Percentiles rank a stretch among this genome's conserved stretches.
Evolutionary conservation across 2,888 invertebrate genomes (phyloP).

Genomic region (Tipula helvola): DNA sequence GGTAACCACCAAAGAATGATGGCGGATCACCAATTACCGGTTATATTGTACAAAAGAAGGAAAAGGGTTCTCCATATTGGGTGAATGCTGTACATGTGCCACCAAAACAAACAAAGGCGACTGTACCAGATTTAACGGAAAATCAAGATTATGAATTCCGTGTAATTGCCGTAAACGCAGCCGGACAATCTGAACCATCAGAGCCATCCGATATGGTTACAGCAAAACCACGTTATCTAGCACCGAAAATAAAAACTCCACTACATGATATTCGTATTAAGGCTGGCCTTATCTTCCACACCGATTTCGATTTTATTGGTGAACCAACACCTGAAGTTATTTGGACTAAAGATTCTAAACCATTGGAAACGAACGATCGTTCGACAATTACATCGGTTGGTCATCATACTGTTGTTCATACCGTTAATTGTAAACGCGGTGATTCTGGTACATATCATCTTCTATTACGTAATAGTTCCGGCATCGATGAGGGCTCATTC

Average conservation of each 20-base stretch:
- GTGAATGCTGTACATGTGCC: slow-evolving; percentile 81
- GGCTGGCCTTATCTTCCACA: slow-evolving; percentile 80
- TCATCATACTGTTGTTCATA: slow-evolving; percentile 83
- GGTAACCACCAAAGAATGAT: slow-evolving; percentile 80
- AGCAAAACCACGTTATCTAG: slow-evolving; percentile 78
- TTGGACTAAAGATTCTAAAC: slow-evolving; percentile 68
- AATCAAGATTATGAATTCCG: slow-evolving; percentile 96
- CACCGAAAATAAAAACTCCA: slow-evolving; percentile 89
- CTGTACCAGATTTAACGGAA: slow-evolving; percentile 80
- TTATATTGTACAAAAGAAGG: slow-evolving; percentile 92
- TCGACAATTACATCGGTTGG: slow-evolving; percentile 84
- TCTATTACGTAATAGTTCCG: slow-evolving; percentile 80
- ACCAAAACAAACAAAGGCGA: slow-evolving; percentile 62
- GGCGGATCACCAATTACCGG: slow-evolving; percentile 85
- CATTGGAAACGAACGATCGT: slow-evolving; percentile 62
- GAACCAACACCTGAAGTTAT: slow-evolving; percentile 84
- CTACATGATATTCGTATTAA: slow-evolving; percentile 83
- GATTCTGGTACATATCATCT: slow-evolving; percentile 88
- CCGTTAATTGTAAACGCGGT: slow-evolving; percentile 80
- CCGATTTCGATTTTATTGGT: slow-evolving; percentile 84
- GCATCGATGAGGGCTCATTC: slow-evolving; percentile 85
- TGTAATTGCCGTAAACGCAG: slow-evolving; percentile 87
- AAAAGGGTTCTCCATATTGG: slow-evolving; percentile 92
- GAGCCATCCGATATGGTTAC: slow-evolving; percentile 81
- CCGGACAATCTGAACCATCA: slow-evolving; percentile 91